Evolutionary conservation across 2,797 vertebrate genomes (phyloP), one percentile per base, ranked within the genome.

Genomic region (Acridotheres tristis): DNA sequence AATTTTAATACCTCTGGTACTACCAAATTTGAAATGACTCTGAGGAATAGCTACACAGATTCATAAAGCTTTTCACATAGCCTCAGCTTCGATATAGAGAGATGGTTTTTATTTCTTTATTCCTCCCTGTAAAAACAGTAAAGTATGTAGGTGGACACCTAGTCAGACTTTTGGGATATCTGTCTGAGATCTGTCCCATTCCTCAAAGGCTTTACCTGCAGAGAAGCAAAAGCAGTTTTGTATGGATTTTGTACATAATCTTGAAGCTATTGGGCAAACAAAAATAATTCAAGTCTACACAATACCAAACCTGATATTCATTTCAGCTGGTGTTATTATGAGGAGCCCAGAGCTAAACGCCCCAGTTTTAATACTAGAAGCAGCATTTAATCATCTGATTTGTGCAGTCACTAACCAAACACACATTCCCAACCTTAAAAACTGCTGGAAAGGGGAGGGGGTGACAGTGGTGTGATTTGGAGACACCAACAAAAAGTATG

Each of bases 11-110:
- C 76, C 62, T 88, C 19, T 5, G 62, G 40, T 94, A 57, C 76
- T 90, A 68, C 77, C 91, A 81, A 94, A 94, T 92, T 81, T 77
- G 57, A 96, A 94, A 55, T 71, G 83, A 82, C 66, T 92, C 89
- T 82, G 57, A 88, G 71, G 82, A 82, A 74, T 79, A 85, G 29
- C 29, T 79, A 32, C 67, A 61, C 7, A 67, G 74, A 88, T 79
- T 74, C 61, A 66, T 72, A 85, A 83, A 71, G 74, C 29, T 86
- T 86, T 94, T 91, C 65, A 65, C 75, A 42, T 50, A 79, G 77
- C 72, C 47, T 88, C 61, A 65, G 40, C 29, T 94, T 88, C 62
- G 86, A 22, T 84, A 69, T 7, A 88, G 68, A 74, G 50, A 13
- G 18, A 75, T 86, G 58, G 36, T 14, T 12, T 85, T 4, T 77